Conservation (phyloP, 1,140 invertebrate species). For the Mamestra configurata region DNA sequence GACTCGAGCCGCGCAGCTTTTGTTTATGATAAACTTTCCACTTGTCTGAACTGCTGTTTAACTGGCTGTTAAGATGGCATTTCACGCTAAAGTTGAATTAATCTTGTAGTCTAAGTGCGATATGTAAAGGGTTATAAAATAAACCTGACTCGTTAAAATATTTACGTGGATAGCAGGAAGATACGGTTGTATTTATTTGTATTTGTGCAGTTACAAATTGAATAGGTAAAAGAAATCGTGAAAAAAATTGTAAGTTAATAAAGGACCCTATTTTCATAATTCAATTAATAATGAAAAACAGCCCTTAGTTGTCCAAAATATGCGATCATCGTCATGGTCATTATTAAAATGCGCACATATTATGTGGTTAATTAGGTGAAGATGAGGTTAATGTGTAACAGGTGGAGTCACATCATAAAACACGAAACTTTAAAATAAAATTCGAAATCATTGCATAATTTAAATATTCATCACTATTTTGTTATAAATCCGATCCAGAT, state of each 20-base stretch:
- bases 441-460: not conserved
- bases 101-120: not conserved
- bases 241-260: too few relatives aligned
- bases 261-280: too few relatives aligned
- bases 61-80: not conserved
- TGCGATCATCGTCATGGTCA: too few relatives aligned
- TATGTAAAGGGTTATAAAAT: not conserved
- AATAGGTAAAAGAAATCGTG: too few relatives aligned
- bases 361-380: not conserved
- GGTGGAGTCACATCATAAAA: not conserved
- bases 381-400: not conserved
- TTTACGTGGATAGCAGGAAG: not conserved
- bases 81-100: conserved; percentile 5
- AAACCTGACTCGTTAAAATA: not conserved
- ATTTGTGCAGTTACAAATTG: too few relatives aligned
- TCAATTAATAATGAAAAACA: too few relatives aligned
- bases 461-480: conserved; percentile 10
- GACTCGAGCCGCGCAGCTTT: not conserved
- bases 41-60: not conserved
- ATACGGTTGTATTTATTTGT: not conserved
- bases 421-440: not conserved
- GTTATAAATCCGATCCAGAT: conserved; percentile 6
- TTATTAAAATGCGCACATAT: not conserved
- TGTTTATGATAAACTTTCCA: conserved; percentile 46
- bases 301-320: too few relatives aligned